A percentile compares a stretch with the other conserved stretches of the same genome.
phyloP scores from a whole-genome alignment of 2,888 invertebrate species.

The Drosophila conformis region DNA sequence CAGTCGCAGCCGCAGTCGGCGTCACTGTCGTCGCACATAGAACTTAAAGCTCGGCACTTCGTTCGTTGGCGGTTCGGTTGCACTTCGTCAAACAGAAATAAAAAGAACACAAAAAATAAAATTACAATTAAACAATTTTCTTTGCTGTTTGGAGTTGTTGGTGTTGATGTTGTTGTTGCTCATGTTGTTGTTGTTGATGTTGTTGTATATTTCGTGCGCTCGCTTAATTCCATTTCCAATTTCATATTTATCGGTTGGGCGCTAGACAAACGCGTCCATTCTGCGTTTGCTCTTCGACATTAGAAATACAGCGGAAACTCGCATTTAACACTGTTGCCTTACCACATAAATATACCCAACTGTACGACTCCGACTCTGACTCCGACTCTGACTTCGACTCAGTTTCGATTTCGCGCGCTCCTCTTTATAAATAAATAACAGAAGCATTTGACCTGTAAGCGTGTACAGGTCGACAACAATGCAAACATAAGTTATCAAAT shows the following conservation, averaged over 20 bases:
- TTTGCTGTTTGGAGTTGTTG: constrained; percentile 38
- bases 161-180: constrained; percentile 25
- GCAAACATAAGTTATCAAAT: constrained; percentile 19
- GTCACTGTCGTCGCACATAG: constrained; percentile 16
- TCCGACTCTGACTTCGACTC: constrained; percentile 16
- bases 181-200: constrained; percentile 23
- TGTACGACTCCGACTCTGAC: not conserved
- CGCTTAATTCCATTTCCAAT: constrained; percentile 61
- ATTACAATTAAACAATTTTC: constrained; percentile 64
- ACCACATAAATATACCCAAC: constrained; percentile 1
- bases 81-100: constrained; percentile 38
- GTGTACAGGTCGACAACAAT: constrained; percentile 35
- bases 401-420: constrained; percentile 49
- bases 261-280: constrained; percentile 78
- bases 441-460: constrained; percentile 61
- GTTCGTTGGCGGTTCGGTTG: constrained; percentile 53
- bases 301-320: constrained; percentile 31
- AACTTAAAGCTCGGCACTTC: constrained; percentile 53
- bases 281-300: constrained; percentile 70
- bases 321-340: constrained; percentile 1
- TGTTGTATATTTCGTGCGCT: constrained; percentile 39
- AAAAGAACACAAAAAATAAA: constrained; percentile 17
- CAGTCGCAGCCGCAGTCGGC: not conserved
- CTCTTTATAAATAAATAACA: constrained; percentile 35
- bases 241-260: constrained; percentile 78